phyloP scores from a whole-genome alignment of 2,888 invertebrate species.

The Automeris io region DNA sequence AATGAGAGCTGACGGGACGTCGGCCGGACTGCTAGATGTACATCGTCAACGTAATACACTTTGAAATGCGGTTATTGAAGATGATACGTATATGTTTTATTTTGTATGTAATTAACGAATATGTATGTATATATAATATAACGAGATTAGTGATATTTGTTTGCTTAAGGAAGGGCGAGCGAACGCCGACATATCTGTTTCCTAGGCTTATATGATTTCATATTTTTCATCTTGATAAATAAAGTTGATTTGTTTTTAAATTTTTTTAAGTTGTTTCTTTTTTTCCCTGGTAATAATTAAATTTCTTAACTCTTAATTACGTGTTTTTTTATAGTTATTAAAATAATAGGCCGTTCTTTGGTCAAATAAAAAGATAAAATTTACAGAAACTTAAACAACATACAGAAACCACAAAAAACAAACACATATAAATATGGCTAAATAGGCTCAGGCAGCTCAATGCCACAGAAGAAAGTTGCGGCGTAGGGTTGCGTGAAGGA shows the following conservation, averaged over 20 bases:
- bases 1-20: conserved; percentile 48
- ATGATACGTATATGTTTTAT: conserved; percentile 34
- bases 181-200: conserved; percentile 59
- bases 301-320: neutral
- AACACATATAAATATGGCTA: too few species aligned
- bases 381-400: too few species aligned
- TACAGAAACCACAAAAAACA: too few species aligned
- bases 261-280: conserved; percentile 53
- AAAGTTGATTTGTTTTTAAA: conserved; percentile 77
- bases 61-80: conserved; percentile 26
- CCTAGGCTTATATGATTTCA: conserved; percentile 73
- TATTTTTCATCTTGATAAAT: conserved; percentile 76
- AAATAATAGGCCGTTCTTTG: neutral
- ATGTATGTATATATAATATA: conserved; percentile 23
- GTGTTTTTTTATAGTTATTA: neutral
- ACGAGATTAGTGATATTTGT: conserved; percentile 18
- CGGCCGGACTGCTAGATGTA: conserved; percentile 60
- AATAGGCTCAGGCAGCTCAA: too few species aligned
- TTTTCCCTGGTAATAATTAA: neutral
- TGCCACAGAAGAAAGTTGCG: too few species aligned
- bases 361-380: too few species aligned
- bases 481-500: too few species aligned
- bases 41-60: conserved; percentile 51
- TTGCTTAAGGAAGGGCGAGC: conserved; percentile 29
- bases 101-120: conserved; percentile 39